Evolutionary conservation across 2,797 vertebrate genomes (phyloP).

Genomic region (Myotis daubentonii): DNA sequence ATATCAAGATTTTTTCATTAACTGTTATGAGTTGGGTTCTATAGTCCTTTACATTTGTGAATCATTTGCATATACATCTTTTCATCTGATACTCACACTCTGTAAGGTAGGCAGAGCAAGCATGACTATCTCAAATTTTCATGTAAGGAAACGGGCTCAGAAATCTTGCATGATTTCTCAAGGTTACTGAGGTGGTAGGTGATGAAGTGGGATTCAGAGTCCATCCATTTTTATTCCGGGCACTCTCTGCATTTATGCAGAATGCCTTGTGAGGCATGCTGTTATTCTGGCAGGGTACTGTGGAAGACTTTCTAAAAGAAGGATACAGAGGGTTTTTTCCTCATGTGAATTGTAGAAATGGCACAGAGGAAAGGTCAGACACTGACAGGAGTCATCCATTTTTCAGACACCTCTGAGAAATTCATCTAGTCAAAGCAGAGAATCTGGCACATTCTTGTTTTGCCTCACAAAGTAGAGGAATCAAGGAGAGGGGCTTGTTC

Average conservation of each 20-base stretch:
- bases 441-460: background rate
- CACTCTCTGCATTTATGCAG: background rate
- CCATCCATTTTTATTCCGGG: background rate
- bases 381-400: background rate
- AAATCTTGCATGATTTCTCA: background rate
- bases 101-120: background rate
- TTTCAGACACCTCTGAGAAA: background rate
- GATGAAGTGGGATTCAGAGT: background rate
- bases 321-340: background rate
- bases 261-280: background rate
- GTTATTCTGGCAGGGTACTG: background rate
- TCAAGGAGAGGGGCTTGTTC: background rate
- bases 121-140: background rate
- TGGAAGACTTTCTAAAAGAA: background rate
- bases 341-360: background rate
- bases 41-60: background rate
- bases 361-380: background rate
- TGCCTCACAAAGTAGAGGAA: background rate
- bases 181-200: background rate
- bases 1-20: background rate
- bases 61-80: background rate
- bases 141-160: background rate
- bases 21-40: background rate
- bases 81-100: background rate
- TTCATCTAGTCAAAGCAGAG: background rate